These are phyloP conservation scores for Macaca mulatta DNA, from an alignment of 2,113 vertebrate species.

Conservation along the genomic window DNA sequence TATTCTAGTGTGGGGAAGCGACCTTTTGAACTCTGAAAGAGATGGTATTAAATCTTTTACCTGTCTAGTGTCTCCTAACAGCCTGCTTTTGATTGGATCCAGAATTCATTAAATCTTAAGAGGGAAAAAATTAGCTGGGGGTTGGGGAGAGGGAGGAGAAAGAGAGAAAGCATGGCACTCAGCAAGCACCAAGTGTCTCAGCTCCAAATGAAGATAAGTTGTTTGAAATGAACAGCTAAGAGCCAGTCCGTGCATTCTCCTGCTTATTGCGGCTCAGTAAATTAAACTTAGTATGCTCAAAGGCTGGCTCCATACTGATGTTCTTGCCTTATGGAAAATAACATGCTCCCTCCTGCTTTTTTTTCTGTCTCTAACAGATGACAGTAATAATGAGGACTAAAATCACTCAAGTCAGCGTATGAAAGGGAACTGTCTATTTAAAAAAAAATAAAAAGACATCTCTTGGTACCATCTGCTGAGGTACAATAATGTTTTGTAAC, in stretches of 20 bases:
- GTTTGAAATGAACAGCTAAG: slow-evolving; percentile 62
- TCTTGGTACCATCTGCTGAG: slow-evolving; percentile 68
- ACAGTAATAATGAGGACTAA: slow-evolving; percentile 75
- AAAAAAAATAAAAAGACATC: slow-evolving; percentile 58
- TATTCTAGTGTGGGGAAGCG: slow-evolving; percentile 25
- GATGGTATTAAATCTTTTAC: slow-evolving; percentile 40
- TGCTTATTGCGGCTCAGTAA: slow-evolving; percentile 48
- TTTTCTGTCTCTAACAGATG: slow-evolving; percentile 63
- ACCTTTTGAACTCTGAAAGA: slow-evolving; percentile 56
- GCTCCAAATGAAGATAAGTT: slow-evolving; percentile 33
- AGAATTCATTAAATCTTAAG: slow-evolving; percentile 64
- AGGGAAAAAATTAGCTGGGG: slow-evolving; percentile 19
- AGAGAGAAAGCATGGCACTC: neutral
- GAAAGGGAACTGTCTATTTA: slow-evolving; percentile 68
- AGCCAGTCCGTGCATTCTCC: slow-evolving; percentile 36
- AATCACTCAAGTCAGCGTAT: slow-evolving; percentile 65
- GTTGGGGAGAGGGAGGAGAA: neutral
- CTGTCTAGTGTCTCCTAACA: slow-evolving; percentile 8
- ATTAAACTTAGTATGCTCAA: slow-evolving; percentile 62
- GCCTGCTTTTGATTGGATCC: slow-evolving; percentile 11
- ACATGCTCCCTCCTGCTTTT: neutral
- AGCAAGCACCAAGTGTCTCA: slow-evolving; percentile 48
- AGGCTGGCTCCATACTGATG: slow-evolving; percentile 64
- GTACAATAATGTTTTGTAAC: slow-evolving; percentile 72
- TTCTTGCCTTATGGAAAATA: slow-evolving; percentile 72